Base-by-base conservation (phyloP, 2,888 invertebrate genomes). In the Ormyrus nitidulus region DNA sequence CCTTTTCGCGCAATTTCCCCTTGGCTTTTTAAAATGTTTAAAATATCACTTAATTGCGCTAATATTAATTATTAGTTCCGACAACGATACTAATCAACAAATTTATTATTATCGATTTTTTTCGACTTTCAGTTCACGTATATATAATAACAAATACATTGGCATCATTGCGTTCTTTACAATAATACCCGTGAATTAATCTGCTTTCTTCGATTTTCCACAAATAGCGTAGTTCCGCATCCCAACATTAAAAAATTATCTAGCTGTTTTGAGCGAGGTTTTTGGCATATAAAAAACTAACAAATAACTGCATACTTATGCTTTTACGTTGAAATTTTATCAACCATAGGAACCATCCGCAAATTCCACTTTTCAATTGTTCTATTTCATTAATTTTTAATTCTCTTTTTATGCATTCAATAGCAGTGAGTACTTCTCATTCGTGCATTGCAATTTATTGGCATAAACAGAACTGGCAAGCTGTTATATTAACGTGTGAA, bases 61-160 rank as follows among this genome's bases (percentile, higher is more conserved):
- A 77, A 68, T 73, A 59, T 70, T 73, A 72, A 77, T 77, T 64
- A 73, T 77, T 73, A 64, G 59, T 80, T 71, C 73, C 48, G 58
- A 80, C 77, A 81, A 73, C 19, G 58, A 56, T 51, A 65, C 59
- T 71, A 77, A 77, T 81, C 48, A 81, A 78, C 74, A 77, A 34
- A 81, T 81, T 69, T 66, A 77, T 80, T 77, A 80, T 80, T 70
- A 73, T 81, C 70, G 61, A 77, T 54, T 75, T 78, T 78, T 51
- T 61, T 66, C 13, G 44, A 71, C 49, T 75, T 81, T 71, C 66
- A 71, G 19, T 70, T 34, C 34, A 71, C 62, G 48, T 74, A 78
- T 77, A 69, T 61, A 34, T 56, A 81, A 71, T 75, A 74, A 81
- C 65, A 78, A 81, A 75, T 54, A 56, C 58, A 71, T 81, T 75